These are phyloP conservation scores for Melopsittacus undulatus DNA, from an alignment of 2,797 vertebrate genomes.

Conservation along the genomic window DNA sequence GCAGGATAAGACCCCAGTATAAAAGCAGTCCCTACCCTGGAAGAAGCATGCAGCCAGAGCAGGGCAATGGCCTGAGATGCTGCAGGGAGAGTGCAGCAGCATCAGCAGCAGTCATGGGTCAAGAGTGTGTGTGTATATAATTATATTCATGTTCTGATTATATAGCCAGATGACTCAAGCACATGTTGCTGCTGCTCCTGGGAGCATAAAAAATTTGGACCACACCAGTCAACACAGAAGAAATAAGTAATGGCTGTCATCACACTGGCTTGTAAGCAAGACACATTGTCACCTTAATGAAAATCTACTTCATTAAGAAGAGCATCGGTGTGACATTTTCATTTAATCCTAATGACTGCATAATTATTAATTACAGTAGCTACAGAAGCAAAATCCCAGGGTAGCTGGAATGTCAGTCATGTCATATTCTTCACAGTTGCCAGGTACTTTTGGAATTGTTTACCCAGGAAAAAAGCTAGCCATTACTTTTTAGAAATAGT, in stretches of 20 bases:
- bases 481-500: neutral
- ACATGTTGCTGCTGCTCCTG: conserved; percentile 56
- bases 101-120: neutral
- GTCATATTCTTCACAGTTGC: neutral
- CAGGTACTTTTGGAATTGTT: neutral
- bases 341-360: conserved; percentile 40
- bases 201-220: conserved; percentile 17
- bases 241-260: neutral
- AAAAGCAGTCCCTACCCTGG: neutral
- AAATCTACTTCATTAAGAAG: conserved; percentile 21
- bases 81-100: fast-evolving
- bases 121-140: neutral
- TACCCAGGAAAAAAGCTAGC: neutral
- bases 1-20: fast-evolving
- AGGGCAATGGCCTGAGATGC: neutral
- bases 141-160: conserved; percentile 9
- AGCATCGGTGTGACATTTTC: conserved; percentile 39
- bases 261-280: neutral
- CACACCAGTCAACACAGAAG: neutral
- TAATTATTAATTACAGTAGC: conserved; percentile 59
- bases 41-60: fast-evolving
- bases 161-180: conserved; percentile 41
- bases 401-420: neutral
- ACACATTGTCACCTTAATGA: conserved; percentile 37
- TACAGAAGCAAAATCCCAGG: conserved; percentile 28